Percentiles rank a stretch among this genome's conserved stretches.
These are phyloP conservation scores for Megalurothrips usitatus DNA, from an alignment of 2,888 invertebrate species.

Conservation along the genomic window DNA sequence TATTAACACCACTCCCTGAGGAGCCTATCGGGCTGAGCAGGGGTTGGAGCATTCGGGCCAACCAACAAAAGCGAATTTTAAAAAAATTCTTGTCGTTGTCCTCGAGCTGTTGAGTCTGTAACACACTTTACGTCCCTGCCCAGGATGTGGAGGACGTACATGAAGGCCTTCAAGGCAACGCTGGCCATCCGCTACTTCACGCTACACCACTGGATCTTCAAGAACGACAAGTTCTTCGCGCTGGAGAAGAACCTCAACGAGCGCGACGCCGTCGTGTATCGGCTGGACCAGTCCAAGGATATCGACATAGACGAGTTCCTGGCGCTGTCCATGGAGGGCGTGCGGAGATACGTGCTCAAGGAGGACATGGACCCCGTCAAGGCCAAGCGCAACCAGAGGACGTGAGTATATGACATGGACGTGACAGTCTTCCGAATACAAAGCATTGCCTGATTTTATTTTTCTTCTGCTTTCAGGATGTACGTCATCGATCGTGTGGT, in stretches of 20 bases:
- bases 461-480: neutral
- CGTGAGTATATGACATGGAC: neutral
- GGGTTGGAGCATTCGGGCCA: no score
- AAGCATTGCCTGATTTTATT: neutral
- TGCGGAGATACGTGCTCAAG: neutral
- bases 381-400: neutral
- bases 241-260: conserved; percentile 51
- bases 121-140: neutral
- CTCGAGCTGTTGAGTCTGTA: neutral
- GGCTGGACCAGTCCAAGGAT: neutral
- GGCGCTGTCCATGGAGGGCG: conserved; percentile 16
- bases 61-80: no score
- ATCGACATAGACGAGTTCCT: neutral
- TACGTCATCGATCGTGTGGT: neutral
- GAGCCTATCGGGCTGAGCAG: no score
- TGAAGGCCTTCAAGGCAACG: conserved; percentile 69
- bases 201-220: conserved; percentile 69
- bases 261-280: conserved; percentile 44
- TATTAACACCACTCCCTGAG: no score
- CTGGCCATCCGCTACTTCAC: conserved; percentile 67
- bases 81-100: no score
- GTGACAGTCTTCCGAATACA: neutral
- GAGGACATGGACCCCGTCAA: conserved; percentile 12
- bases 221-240: conserved; percentile 55
- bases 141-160: conserved; percentile 71